Evolutionary conservation across 2,888 invertebrate species (phyloP), one percentile per base, ranked within the genome.

Genomic region (Thecocarcelia acutangulata): DNA sequence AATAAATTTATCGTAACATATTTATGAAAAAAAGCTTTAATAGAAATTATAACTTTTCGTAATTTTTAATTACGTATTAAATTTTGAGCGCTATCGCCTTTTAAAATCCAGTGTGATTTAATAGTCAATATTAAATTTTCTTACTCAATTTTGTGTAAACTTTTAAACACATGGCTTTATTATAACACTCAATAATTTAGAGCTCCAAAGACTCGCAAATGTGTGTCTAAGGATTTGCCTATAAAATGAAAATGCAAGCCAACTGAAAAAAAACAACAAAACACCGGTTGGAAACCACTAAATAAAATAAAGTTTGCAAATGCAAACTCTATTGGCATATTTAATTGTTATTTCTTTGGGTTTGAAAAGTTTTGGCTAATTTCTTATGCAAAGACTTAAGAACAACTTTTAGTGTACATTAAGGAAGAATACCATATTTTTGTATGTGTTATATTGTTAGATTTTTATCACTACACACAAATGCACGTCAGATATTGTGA

Each of bases 311-410:
- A 74, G 73, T 64, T 74, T 46, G 11, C 52, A 19, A 64, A 56
- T 64, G 56, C 54, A 63, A 64, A 63, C 63, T 56, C 63, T 73
- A 64, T 63, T 74, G 66, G 59, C 19, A 69, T 69, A 68, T 76
- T 68, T 76, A 68, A 61, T 81, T 68, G 70, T 63, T 52, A 78
- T 78, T 77, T 84, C 83, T 85, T 87, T 86, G 85, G 86, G 84
- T 85, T 87, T 85, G 77, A 85, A 86, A 85, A 84, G 84, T 87
- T 87, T 79, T 85, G 86, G 86, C 85, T 84, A 85, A 87, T 87
- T 87, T 86, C 85, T 84, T 86, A 86, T 86, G 86, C 85, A 86
- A 86, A 85, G 86, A 85, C 84, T 86, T 85, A 73, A 76, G 64
- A 78, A 64, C 59, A 59, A 72, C 48, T 50, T 70, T 17, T 52